Base-by-base conservation (phyloP, 2,797 vertebrate species). In the Astyanax mexicanus region DNA sequence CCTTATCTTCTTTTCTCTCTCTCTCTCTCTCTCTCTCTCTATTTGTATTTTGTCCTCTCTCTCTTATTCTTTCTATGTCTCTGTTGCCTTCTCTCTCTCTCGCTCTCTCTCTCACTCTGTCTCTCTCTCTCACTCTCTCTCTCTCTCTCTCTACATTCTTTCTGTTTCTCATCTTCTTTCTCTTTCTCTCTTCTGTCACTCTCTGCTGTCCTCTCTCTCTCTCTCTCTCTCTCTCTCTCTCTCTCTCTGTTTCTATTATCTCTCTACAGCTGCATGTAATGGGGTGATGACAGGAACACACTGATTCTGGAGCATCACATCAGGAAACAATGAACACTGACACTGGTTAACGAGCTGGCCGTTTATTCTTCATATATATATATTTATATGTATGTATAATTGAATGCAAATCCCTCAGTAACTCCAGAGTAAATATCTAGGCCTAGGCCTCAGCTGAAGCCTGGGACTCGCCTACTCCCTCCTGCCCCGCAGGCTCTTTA, bases 71-170 rank as follows among this genome's bases (percentile, higher is more conserved):
- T n/a, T n/a, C n/a, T n/a, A n/a, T n/a, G n/a, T n/a, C n/a, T n/a
- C n/a, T n/a, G n/a, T n/a, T n/a, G n/a, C 70, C 85, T 73, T 83
- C 74, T 78, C 66, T 84, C 72, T 86, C 75, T 74, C 54, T 67
- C 69, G 78, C 66, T 78, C 27, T 54, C 62, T 83, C 32, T 62
- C 74, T 83, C 75, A 81, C 73, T 84, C 82, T 81, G 77, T 77
- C 84, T 81, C 75, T 83, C 72, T 85, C 75, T 74, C 60, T 62
- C 64, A 74, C 61, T 78, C 29, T 54, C 87, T 86, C 80, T 84
- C 84, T 86, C 83, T 86, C 73, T 84, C 65, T 84, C 72, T 82
- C 73, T 76, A n/a, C n/a, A n/a, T n/a, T n/a, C n/a, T n/a, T n/a
- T n/a, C n/a, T n/a, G n/a, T n/a, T n/a, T n/a, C n/a, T n/a, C n/a